A percentile compares a stretch with the other conserved stretches of the same genome.
phyloP scores from a whole-genome alignment of 2,113 vertebrate genomes.

The Coturnix japonica region DNA sequence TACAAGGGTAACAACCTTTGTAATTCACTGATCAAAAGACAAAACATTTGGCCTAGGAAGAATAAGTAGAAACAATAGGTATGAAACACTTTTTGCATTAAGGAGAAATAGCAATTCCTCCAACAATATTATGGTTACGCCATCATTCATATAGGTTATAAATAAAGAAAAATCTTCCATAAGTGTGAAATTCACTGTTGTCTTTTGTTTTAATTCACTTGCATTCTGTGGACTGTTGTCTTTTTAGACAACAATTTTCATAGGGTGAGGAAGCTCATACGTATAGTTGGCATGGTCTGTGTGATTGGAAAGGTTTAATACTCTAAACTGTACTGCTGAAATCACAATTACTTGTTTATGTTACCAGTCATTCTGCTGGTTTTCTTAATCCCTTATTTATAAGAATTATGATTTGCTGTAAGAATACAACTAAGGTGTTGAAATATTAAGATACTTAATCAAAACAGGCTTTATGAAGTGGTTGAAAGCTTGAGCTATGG shows the following conservation, averaged over 20 bases:
- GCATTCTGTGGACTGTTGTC: background rate
- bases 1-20: background rate
- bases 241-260: background rate
- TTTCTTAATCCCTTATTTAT: background rate
- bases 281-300: background rate
- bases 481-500: background rate
- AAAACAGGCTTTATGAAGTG: background rate
- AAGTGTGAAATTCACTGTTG: background rate
- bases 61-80: background rate
- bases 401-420: background rate
- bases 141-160: background rate
- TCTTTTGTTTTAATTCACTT: background rate
- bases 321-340: background rate
- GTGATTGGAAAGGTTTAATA: background rate
- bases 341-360: background rate
- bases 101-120: background rate
- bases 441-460: background rate
- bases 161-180: background rate
- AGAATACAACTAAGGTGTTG: background rate
- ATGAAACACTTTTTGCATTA: background rate
- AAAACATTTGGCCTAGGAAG: background rate
- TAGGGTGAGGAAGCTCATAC: background rate
- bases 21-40: background rate
- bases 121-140: background rate
- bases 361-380: background rate